Base-by-base conservation (phyloP, 2,888 invertebrate genomes). In the Liodrosophila aerea region DNA sequence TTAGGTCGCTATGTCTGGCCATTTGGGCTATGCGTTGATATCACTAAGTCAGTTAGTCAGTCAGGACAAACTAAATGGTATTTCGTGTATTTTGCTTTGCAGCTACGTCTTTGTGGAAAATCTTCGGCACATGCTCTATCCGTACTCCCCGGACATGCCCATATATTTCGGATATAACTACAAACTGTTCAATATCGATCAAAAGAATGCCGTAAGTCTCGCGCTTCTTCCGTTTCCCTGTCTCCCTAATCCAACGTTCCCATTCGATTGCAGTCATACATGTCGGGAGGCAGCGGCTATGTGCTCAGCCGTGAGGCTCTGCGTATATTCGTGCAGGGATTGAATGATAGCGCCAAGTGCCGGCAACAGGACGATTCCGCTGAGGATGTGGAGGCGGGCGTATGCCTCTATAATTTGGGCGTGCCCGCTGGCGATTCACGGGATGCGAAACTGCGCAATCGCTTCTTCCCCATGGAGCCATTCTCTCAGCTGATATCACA, bases 391-490 rank as follows among this genome's bases (percentile, higher is more conserved):
- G 85, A 87, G 59, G 72, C 80, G 50, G 98, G 97, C 5, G 16
- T 92, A 4, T 87, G 98, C 86, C 90, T 99, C 69, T 94, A 94
- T 80, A 93, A 93, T 43, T 92, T 97, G 4, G 94, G 95, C 0
- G 98, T 99, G 0, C 91, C 91, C 52, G 97, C 98, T 0, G 96
- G 95, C 80, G 98, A 98, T 89, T 94, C 96, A 0, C 92, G 98
- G 2, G 98, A 99, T 90, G 91, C 93, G 0, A 90, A 93, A 43
- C 94, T 95, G 0, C 92, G 97, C n/a, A 96, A 97, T 1, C 92
- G 98, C 27, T 98, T 98, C 91, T 96, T 97, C 89, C 98, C 98
- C 0, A 97, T 98, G 90, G 93, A 95, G 1, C 98, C 98, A 0
- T 95, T 95, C 72, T 94, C 95, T 86, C 97, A 97, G 87, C 91